Percentiles rank a stretch among this genome's conserved stretches.
These are phyloP conservation scores for Aphis craccivora DNA, from an alignment of 1,140 invertebrate genomes.

Conservation along the genomic window DNA sequence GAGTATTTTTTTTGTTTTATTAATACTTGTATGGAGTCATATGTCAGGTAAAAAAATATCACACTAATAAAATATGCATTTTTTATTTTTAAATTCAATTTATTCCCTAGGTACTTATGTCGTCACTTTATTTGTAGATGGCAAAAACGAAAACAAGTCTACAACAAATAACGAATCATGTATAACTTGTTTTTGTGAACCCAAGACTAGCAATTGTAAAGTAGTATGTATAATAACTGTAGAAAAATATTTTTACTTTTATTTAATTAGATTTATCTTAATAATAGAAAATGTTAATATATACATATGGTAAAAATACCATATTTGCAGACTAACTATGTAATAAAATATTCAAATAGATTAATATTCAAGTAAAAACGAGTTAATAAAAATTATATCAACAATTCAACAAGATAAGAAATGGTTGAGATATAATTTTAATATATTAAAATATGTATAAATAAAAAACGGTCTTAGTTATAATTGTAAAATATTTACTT, in stretches of 20 bases:
- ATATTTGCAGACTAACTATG: no score
- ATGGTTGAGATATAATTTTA: background rate
- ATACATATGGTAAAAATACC: background rate
- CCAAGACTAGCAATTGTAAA: background rate
- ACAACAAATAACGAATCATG: background rate
- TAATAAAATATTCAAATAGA: background rate
- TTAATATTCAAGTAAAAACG: background rate
- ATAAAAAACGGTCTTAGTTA: no score
- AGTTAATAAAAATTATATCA: background rate
- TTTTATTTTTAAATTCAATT: background rate
- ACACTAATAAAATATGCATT: background rate
- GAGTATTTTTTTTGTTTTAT: background rate
- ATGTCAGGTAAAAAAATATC: background rate
- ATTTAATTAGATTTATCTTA: background rate
- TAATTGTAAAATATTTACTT: no score
- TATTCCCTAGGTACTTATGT: background rate
- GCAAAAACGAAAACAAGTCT: background rate
- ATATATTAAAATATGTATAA: no score
- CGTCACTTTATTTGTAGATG: background rate
- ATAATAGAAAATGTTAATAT: background rate
- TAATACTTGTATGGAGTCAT: background rate
- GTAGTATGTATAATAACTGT: background rate
- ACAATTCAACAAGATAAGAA: background rate
- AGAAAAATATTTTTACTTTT: background rate
- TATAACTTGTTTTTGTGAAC: background rate